Evolutionary conservation across 2,888 invertebrate genomes (phyloP), one percentile per base, ranked within the genome.

Genomic region (Luperina nickerlii): DNA sequence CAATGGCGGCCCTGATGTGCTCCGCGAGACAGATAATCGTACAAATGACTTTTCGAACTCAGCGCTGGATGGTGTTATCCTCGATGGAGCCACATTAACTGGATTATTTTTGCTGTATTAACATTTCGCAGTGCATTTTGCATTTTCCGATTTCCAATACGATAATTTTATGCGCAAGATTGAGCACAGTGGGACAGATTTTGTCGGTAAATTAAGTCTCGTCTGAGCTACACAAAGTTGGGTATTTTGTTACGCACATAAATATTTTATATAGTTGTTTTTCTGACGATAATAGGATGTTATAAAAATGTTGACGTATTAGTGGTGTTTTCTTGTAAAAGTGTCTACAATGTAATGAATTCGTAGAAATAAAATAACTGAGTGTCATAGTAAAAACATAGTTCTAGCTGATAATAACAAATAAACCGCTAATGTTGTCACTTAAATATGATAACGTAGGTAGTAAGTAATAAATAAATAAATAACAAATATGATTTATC

Each of bases 11-110:
- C 90, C 91, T 93, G 94, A 94, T 93, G 94, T 93, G 95, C 95
- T 95, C 92, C 92, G 92, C 92, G 94, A 94, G 94, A 94, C 95
- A 94, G 95, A 96, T 95, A 96, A 96, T 96, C 95, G 94, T 88
- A 92, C 93, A 95, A 95, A 96, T 96, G 94, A 96, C 96, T 96
- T 96, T 96, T 94, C 92, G 93, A 95, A 95, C 94, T 93, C 91
- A 88, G 84, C 84, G 87, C 88, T 91, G 94, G 93, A 93, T 91
- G 92, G 90, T 88, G 87, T 93, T 91, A 93, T 92, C 88, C 92
- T 85, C 78, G 84, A 91, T 80, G 80, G 87, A 84, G 73, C 78
- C 73, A 84, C 81, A 80, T 78, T 83, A 82, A 84, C 80, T 65
- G 78, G 72, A 79, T 88, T 88, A 83, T 83, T 81, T 88, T 81